Conservation (phyloP, 1,140 invertebrate species). For the Caenorhabditis tropicalis region DNA sequence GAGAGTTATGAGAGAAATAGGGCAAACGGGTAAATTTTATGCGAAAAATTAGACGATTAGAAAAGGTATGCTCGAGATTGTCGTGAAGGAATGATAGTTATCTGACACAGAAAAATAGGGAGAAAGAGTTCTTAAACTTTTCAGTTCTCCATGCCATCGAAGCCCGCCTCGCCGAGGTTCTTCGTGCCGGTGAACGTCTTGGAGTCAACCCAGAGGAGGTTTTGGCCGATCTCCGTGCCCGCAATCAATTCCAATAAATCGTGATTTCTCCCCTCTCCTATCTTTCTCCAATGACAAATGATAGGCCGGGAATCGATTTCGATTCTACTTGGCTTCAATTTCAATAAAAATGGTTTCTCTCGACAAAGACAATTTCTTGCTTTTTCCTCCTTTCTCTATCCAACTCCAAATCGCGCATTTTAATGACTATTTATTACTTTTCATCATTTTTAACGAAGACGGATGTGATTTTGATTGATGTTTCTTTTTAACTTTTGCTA, state of each 20-base stretch:
- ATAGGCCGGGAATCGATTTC: neutral
- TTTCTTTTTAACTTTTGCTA: neutral
- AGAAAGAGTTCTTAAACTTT: neutral
- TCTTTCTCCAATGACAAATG: neutral
- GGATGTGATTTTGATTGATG: slow-evolving; percentile 37
- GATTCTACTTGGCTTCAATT: slow-evolving; percentile 30
- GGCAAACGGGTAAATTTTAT: neutral
- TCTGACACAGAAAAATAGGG: neutral
- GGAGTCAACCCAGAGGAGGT: slow-evolving; percentile 58
- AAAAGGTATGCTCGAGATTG: neutral
- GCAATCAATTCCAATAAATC: slow-evolving; percentile 48
- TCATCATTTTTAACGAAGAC: neutral
- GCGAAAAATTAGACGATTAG: neutral
- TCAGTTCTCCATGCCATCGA: slow-evolving; percentile 58
- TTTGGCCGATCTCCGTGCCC: slow-evolving; percentile 51
- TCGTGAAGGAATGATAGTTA: slow-evolving; percentile 2
- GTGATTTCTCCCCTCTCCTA: neutral
- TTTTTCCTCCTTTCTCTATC: neutral
- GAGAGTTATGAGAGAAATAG: neutral
- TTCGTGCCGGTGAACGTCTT: slow-evolving; percentile 54
- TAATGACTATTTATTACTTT: neutral
- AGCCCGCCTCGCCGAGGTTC: slow-evolving; percentile 51
- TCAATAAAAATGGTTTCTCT: slow-evolving; percentile 21
- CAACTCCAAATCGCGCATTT: neutral
- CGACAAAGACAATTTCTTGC: neutral